Evolutionary conservation across 2,113 vertebrate species (phyloP).

Genomic region (Marmota flaviventris): DNA sequence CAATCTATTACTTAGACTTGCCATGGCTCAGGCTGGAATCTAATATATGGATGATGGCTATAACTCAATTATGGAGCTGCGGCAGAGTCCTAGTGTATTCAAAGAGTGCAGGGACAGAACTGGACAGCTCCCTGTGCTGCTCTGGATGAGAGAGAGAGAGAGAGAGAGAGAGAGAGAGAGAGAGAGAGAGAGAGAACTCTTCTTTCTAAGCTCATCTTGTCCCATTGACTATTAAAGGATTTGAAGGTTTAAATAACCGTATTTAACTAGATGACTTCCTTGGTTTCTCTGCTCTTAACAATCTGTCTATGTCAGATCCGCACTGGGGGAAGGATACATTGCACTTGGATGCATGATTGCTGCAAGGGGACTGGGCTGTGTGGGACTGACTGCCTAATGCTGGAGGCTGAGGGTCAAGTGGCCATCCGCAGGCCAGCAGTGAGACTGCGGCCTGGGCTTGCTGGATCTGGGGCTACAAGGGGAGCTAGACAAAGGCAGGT

Average conservation of each 20-base stretch:
- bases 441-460: no score
- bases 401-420: not conserved
- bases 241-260: not conserved
- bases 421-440: no score
- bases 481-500: no score
- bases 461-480: no score
- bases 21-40: slow-evolving; percentile 89
- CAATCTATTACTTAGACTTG: slow-evolving; percentile 95
- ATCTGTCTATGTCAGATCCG: not conserved
- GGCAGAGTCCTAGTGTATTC: slow-evolving; percentile 77
- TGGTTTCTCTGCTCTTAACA: not conserved
- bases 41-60: slow-evolving; percentile 91
- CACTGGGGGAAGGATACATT: rapidly evolving
- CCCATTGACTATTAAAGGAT: not conserved
- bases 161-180: no score
- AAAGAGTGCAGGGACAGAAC: slow-evolving; percentile 79
- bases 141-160: not conserved
- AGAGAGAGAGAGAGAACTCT: not conserved
- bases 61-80: slow-evolving; percentile 91
- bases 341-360: not conserved
- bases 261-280: not conserved
- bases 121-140: slow-evolving; percentile 22
- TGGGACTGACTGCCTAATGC: not conserved
- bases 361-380: no score
- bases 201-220: not conserved